Evolutionary conservation across 2,113 vertebrate species (phyloP), one percentile per base, ranked within the genome.

Genomic region (Leuciscus idus): DNA sequence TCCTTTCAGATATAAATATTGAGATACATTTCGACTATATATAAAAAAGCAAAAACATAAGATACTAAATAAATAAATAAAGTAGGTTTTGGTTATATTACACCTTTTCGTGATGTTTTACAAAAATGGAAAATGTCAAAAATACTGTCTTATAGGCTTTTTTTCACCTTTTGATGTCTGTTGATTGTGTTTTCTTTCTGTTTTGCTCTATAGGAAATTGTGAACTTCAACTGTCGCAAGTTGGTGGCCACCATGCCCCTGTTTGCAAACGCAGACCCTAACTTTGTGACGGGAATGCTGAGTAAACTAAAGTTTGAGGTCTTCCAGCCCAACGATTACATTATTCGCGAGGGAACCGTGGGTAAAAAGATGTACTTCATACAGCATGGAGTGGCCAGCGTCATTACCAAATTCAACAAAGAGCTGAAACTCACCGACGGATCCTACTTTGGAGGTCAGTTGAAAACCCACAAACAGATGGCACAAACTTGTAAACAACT

Each of bases 311-410:
- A 97, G 90, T 99, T 99, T 85, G 98, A 99, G 83, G 98, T 99
- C 84, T 99, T 99, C 90, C 98, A 99, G 7, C 98, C 98, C 57
- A 98, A 98, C 28, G 98, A 99, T 93, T 99, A 99, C 87, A 99
- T 99, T 26, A 99, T 99, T 84, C 95, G 98, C 72, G 98, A 99
- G 92, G 98, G 98, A 33, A 97, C 98, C 0, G 97, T 99, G 8
- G 98, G 98, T 39, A 99, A 99, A 93, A 99, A 99, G 95, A 99
- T 99, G 98, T 99, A 99, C 91, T 99, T 99, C 88, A 99, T 99
- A 87, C 98, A 99, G 83, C 98, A 99, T 0, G 98, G 98, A 0
- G 98, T 99, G 9, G 98, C 97, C 8, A 98, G 98, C 55, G 98
- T 99, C 93, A 98, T 99, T 93, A 99, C 98, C 78, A 99, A 98